Evolutionary conservation across 1,140 invertebrate genomes (phyloP), one percentile per base, ranked within the genome.

Genomic region (Hyposmocoma kahamanoa): DNA sequence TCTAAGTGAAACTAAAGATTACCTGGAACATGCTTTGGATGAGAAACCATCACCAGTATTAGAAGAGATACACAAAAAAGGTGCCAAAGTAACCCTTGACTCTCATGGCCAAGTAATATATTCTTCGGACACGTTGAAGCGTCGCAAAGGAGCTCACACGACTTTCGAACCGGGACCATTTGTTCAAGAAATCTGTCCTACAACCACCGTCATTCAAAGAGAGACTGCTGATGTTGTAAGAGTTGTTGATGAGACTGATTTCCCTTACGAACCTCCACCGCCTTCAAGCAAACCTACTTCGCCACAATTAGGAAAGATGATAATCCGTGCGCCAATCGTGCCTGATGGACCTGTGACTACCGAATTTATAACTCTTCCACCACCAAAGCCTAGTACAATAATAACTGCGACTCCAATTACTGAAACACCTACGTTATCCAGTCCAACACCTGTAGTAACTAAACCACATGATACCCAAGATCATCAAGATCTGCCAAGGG

Each of bases 61-160:
- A 53, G 65, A 77, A 28, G 78, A 82, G 56, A 64, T 76, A 46
- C 78, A 75, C 49, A 87, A 89, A 43, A 91, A 90, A 67, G 93
- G 94, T 17, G 94, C 94, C 5, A 89, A 94, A 66, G 95, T 96
- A 0, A 95, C 92, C 10, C 77, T 97, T 22, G 94, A 96, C 77
- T 92, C 95, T 1, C 93, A 96, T 63, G 96, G 95, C 11, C 94
- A 95, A 88, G 94, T 97, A 36, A 92, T 97, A 32, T 97, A 94
- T 74, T 93, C 93, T 47, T 97, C 95, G 0, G 95, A 97, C 62
- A 96, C 95, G 71, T 81, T 97, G 46, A 92, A 91, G 71, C 88
- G 94, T 66, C 89, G 92, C 68, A 94, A 95, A 87, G 91, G 92
- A 42, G 90, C 93, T 9, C 93, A 95, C 59, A 94, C 93, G 5